These are phyloP conservation scores for Podiceps cristatus DNA, from an alignment of 2,113 vertebrate species.

Conservation along the genomic window DNA sequence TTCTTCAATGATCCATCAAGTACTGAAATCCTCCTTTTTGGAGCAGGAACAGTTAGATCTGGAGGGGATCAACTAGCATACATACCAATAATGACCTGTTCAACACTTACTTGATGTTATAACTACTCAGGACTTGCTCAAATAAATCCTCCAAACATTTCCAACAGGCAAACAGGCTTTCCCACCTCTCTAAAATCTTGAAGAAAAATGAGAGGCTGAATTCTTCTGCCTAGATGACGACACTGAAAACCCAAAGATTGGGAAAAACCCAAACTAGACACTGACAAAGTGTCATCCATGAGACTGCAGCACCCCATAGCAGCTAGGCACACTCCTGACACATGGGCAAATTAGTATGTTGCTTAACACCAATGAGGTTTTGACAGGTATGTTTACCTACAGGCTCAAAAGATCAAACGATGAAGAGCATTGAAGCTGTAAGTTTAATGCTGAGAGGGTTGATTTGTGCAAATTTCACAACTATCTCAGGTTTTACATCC, in stretches of 20 bases:
- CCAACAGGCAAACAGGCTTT: neutral
- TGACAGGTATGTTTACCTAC: conserved; percentile 26
- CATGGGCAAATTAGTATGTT: neutral
- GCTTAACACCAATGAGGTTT: neutral
- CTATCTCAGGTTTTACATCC: neutral
- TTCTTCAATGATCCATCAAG: neutral
- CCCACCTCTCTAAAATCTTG: neutral
- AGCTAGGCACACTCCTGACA: neutral
- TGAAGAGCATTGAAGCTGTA: neutral
- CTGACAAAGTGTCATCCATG: neutral
- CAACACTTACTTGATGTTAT: neutral
- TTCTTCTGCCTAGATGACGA: neutral
- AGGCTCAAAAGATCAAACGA: neutral
- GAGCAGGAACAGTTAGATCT: neutral
- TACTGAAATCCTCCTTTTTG: neutral
- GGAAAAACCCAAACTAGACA: neutral
- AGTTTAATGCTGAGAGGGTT: neutral
- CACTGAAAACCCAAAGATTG: neutral
- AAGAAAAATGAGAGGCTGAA: neutral
- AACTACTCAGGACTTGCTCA: neutral
- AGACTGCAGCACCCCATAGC: neutral
- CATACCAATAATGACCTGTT: neutral
- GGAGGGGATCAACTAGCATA: neutral
- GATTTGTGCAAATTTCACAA: neutral
- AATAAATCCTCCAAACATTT: neutral